phyloP scores from a whole-genome alignment of 2,888 invertebrate species.

The Athalia rosae region DNA sequence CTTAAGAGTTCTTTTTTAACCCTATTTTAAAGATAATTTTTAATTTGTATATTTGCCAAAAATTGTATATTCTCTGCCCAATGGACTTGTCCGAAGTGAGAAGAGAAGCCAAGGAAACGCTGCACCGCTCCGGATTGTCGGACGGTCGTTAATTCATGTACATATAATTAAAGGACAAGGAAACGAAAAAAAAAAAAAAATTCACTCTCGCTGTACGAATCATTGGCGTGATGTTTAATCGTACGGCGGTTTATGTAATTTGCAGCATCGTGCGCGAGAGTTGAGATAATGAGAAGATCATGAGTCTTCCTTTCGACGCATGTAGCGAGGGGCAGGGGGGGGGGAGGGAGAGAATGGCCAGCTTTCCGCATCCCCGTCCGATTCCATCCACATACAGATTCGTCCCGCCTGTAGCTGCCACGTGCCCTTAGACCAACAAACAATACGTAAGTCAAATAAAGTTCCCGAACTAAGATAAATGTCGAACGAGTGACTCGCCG shows the following conservation, averaged over 20 bases:
- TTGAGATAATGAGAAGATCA: neutral
- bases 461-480: constrained; percentile 28
- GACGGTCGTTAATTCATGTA: neutral
- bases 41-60: no score
- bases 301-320: constrained; percentile 10
- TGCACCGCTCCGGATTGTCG: no score
- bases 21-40: neutral
- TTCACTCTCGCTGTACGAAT: neutral
- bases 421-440: constrained; percentile 4
- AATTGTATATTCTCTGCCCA: no score
- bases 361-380: neutral
- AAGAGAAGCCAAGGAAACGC: no score
- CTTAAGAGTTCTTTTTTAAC: neutral
- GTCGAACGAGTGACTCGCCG: constrained; percentile 32
- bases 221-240: neutral
- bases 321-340: no score
- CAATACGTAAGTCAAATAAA: constrained; percentile 43
- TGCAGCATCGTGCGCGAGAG: neutral
- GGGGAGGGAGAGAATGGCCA: neutral
- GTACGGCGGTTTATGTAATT: neutral
- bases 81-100: no score
- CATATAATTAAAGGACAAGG: neutral
- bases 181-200: neutral
- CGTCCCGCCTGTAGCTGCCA: neutral
- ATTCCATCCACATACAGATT: neutral